phyloP scores from a whole-genome alignment of 2,113 vertebrate species.

The Amazona vittata region DNA sequence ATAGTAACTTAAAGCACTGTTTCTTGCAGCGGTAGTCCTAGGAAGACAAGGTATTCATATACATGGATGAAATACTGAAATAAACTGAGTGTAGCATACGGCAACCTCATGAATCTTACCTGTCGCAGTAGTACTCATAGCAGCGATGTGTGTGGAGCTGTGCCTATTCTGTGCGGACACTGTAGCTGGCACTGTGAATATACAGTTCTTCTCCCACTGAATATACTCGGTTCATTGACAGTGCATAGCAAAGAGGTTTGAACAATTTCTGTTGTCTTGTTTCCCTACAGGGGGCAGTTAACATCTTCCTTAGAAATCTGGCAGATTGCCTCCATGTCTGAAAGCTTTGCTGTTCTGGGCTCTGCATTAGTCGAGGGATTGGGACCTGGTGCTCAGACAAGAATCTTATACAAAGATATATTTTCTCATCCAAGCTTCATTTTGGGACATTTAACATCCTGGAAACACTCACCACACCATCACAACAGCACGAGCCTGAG shows the following conservation, averaged over 20 bases:
- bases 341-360: neutral
- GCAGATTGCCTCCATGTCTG: fast-evolving
- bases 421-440: neutral
- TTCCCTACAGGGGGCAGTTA: neutral
- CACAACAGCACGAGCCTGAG: neutral
- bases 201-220: neutral
- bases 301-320: neutral
- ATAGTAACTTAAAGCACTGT: neutral
- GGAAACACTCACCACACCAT: neutral
- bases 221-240: neutral
- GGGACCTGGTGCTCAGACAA: neutral
- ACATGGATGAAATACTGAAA: neutral
- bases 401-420: neutral
- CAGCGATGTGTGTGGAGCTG: neutral
- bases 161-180: neutral
- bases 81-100: fast-evolving
- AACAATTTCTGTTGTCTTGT: neutral
- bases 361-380: neutral
- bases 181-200: neutral
- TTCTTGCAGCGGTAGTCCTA: neutral
- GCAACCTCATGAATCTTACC: neutral
- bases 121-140: neutral
- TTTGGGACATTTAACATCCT: neutral
- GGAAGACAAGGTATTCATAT: neutral
- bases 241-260: neutral